Conservation (phyloP, 1,140 invertebrate species). For the Cyphomyrmex costatus region DNA sequence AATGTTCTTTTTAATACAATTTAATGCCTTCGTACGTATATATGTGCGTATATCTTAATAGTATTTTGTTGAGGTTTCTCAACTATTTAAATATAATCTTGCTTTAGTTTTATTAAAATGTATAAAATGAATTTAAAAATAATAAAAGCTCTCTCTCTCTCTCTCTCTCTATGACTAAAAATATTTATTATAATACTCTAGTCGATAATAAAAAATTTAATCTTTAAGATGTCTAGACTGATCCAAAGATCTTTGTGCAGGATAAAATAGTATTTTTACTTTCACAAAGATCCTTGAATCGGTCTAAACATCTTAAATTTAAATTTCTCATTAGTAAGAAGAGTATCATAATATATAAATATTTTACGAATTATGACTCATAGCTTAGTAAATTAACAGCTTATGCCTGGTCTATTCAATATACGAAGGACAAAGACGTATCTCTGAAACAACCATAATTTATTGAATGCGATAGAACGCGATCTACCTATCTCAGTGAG, state of each 20-base stretch:
- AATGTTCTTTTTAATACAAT: not conserved
- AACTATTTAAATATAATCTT: slow-evolving; percentile 12
- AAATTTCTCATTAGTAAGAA: too few relatives aligned
- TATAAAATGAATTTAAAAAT: not conserved
- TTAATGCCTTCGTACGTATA: not conserved
- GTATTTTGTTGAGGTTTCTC: not conserved
- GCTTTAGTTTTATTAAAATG: slow-evolving; percentile 12
- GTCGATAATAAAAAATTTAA: not conserved
- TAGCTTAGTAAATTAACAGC: not conserved
- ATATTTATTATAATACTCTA: not conserved
- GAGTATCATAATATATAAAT: too few relatives aligned
- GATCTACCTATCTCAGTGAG: slow-evolving; percentile 53
- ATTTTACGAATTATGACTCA: slow-evolving; percentile 22
- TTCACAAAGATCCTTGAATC: too few relatives aligned
- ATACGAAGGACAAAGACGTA: slow-evolving; percentile 42
- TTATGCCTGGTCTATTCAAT: slow-evolving; percentile 44
- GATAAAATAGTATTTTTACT: not conserved
- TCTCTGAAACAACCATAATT: slow-evolving; percentile 70
- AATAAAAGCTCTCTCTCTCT: too few relatives aligned
- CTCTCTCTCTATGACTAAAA: not conserved
- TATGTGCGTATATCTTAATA: too few relatives aligned
- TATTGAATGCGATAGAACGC: slow-evolving; percentile 60
- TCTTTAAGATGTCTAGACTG: not conserved
- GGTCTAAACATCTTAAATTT: too few relatives aligned
- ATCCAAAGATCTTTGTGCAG: not conserved